These are phyloP conservation scores for Perccottus glenii DNA, from an alignment of 2,113 vertebrate genomes.

Conservation along the genomic window DNA sequence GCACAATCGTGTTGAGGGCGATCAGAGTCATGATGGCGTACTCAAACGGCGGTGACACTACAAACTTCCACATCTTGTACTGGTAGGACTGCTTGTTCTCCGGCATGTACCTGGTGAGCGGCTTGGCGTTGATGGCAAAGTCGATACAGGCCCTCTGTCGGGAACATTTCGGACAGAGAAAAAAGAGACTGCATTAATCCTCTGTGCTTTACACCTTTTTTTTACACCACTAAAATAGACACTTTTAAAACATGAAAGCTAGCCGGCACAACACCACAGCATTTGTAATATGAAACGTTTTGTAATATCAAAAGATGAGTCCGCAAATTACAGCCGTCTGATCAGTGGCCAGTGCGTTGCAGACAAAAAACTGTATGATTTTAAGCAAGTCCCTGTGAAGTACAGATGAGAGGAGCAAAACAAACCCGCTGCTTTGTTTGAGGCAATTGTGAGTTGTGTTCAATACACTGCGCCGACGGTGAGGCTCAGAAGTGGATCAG, in stretches of 20 bases:
- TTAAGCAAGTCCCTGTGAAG: constrained; percentile 33
- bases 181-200: neutral
- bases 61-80: constrained; percentile 98
- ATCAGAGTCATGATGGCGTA: constrained; percentile 99
- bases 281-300: constrained; percentile 11
- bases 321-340: constrained; percentile 25
- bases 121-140: constrained; percentile 96
- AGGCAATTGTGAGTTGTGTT: constrained; percentile 9
- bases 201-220: neutral
- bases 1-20: constrained; percentile 95
- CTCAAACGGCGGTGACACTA: constrained; percentile 96
- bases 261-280: neutral
- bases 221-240: neutral
- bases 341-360: constrained; percentile 22
- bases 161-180: constrained; percentile 20
- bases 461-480: constrained; percentile 4
- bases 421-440: constrained; percentile 21
- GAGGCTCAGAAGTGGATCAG: constrained; percentile 17
- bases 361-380: constrained; percentile 21
- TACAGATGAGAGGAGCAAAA: constrained; percentile 17
- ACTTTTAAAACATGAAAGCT: constrained; percentile 17
- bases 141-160: constrained; percentile 96
- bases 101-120: constrained; percentile 97
- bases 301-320: constrained; percentile 26
- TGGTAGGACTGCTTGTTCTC: constrained; percentile 94